Evolutionary conservation across 37 sponge, comb jelly and placozoan genomes (phyloP).

Genomic region (Chondrilla cf. caribensis): DNA sequence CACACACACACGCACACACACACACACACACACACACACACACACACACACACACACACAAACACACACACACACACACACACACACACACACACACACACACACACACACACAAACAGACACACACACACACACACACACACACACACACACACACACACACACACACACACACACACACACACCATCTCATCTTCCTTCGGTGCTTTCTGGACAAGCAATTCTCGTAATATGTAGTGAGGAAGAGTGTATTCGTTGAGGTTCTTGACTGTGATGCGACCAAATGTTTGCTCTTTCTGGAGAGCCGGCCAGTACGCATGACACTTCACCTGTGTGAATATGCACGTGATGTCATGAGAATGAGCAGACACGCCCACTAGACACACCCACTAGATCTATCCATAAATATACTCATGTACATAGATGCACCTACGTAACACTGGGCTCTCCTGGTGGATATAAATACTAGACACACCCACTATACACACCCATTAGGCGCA

Average conservation of each 20-base stretch:
- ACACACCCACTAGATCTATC: no score
- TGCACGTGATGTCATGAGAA: no score
- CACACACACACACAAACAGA: constrained; percentile 13
- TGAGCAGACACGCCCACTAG: no score
- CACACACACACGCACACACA: constrained; percentile 17
- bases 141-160: constrained; percentile 5
- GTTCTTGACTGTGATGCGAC: constrained; percentile 38
- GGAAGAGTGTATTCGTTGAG: constrained; percentile 41
- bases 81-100: constrained; percentile 20
- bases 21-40: constrained; percentile 22
- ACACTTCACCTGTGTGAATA: constrained; percentile 71
- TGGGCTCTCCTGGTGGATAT: no score
- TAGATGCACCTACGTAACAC: not conserved
- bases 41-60: constrained; percentile 17
- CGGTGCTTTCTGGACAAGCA: constrained; percentile 54
- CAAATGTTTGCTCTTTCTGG: constrained; percentile 12
- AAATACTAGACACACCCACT: no score
- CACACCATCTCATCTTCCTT: constrained; percentile 23
- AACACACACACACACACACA: constrained; percentile 16
- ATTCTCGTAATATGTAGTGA: constrained; percentile 68
- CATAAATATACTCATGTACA: not conserved
- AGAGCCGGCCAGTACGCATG: constrained; percentile 79
- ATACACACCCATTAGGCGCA: no score
- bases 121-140: constrained; percentile 9
- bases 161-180: not conserved